phyloP scores from a whole-genome alignment of 1,140 invertebrate genomes.

The Octopus bimaculoides region DNA sequence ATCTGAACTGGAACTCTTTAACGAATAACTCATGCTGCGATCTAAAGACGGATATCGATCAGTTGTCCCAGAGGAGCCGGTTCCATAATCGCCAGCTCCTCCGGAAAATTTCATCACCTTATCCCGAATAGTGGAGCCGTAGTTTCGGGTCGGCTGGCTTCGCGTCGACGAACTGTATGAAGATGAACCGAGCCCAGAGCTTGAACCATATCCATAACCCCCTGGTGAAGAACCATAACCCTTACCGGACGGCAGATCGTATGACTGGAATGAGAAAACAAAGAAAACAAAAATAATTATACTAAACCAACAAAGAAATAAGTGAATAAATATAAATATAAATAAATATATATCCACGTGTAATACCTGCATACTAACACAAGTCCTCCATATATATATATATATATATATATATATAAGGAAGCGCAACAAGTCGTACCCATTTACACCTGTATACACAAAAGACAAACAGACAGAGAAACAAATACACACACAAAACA shows the following conservation, averaged over 20 bases:
- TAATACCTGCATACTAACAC: too few relatives aligned
- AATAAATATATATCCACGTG: not conserved
- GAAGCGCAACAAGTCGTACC: too few relatives aligned
- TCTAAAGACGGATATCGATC: constrained; percentile 11
- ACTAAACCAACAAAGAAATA: not conserved
- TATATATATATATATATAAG: too few relatives aligned
- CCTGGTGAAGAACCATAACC: constrained; percentile 5
- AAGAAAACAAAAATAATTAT: not conserved
- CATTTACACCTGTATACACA: too few relatives aligned
- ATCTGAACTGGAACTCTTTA: constrained; percentile 13
- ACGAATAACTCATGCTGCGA: not conserved
- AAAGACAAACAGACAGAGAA: too few relatives aligned
- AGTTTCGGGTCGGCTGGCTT: not conserved
- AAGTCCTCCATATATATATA: too few relatives aligned
- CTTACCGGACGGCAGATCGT: constrained; percentile 4
- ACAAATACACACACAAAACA: too few relatives aligned
- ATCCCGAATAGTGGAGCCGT: not conserved
- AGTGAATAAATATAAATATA: not conserved
- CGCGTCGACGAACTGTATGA: constrained; percentile 7
- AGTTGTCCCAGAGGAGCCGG: not conserved
- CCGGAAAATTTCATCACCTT: constrained; percentile 7
- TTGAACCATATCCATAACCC: not conserved
- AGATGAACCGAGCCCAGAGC: constrained; percentile 5
- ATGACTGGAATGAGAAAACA: not conserved
- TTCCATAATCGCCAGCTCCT: not conserved